phyloP scores from a whole-genome alignment of 2,888 invertebrate genomes.

The Agrenia bidenticulata region DNA sequence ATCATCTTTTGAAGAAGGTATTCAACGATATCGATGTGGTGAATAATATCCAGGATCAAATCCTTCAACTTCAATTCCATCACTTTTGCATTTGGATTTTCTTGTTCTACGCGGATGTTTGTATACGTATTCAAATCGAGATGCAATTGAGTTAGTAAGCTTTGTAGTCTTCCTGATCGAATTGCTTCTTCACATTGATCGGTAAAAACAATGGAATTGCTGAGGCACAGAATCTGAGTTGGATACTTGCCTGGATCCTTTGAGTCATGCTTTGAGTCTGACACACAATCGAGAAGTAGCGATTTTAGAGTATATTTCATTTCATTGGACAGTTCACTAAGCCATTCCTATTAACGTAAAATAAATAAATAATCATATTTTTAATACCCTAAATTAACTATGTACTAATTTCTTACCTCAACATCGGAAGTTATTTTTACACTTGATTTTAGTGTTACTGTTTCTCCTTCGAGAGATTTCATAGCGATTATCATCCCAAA shows the following conservation, averaged over 20 bases:
- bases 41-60: slow-evolving; percentile 88
- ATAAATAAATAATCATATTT: neutral
- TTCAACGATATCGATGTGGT: slow-evolving; percentile 81
- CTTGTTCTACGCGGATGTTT: slow-evolving; percentile 51
- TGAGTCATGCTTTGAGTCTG: slow-evolving; percentile 56
- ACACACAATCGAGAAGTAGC: slow-evolving; percentile 63
- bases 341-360: slow-evolving; percentile 64
- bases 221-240: slow-evolving; percentile 79
- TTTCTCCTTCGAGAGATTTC: slow-evolving; percentile 74
- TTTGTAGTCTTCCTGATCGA: slow-evolving; percentile 64
- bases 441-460: slow-evolving; percentile 67
- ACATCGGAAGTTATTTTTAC: slow-evolving; percentile 74
- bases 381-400: too few relatives aligned
- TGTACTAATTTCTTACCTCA: slow-evolving; percentile 63
- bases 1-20: slow-evolving; percentile 68
- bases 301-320: slow-evolving; percentile 77
- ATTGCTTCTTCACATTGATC: slow-evolving; percentile 80
- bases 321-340: slow-evolving; percentile 75
- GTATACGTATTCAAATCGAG: slow-evolving; percentile 61
- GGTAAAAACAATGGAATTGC: slow-evolving; percentile 82
- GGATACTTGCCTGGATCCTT: slow-evolving; percentile 67
- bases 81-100: slow-evolving; percentile 56
- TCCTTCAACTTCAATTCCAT: slow-evolving; percentile 85
- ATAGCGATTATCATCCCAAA: slow-evolving; percentile 67
- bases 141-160: slow-evolving; percentile 57